Evolutionary conservation across 2,888 invertebrate species (phyloP).

Genomic region (Pantelozetes paolii): DNA sequence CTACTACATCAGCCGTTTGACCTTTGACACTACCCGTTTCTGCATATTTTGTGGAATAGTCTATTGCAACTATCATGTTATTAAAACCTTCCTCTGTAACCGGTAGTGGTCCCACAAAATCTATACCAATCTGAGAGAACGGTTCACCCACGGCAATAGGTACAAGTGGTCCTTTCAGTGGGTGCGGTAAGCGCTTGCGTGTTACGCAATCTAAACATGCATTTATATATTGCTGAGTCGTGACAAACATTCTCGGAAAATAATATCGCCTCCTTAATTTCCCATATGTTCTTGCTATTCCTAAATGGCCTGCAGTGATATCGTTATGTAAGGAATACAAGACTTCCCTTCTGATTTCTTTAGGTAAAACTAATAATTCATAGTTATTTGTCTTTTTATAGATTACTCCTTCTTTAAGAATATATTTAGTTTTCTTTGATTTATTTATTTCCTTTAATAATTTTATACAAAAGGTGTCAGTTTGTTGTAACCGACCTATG

Average conservation of each 20-base stretch:
- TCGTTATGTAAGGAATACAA: slow-evolving; percentile 15
- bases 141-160: background rate
- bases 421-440: too few relatives aligned
- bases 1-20: background rate
- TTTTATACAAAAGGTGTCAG: background rate
- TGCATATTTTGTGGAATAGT: background rate
- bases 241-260: slow-evolving; percentile 12
- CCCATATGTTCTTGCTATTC: background rate
- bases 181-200: background rate
- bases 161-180: background rate
- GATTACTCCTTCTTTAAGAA: background rate
- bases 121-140: background rate
- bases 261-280: background rate
- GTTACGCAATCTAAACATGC: background rate
- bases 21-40: background rate
- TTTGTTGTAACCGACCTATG: background rate
- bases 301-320: slow-evolving; percentile 8
- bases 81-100: background rate
- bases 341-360: background rate
- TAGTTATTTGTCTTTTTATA: background rate
- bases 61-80: background rate
- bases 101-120: background rate
- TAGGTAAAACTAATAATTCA: slow-evolving; percentile 25
- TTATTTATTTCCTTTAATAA: background rate
- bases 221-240: background rate